Conservation (phyloP, 1,140 invertebrate species). For the Cotesia chilonis region DNA sequence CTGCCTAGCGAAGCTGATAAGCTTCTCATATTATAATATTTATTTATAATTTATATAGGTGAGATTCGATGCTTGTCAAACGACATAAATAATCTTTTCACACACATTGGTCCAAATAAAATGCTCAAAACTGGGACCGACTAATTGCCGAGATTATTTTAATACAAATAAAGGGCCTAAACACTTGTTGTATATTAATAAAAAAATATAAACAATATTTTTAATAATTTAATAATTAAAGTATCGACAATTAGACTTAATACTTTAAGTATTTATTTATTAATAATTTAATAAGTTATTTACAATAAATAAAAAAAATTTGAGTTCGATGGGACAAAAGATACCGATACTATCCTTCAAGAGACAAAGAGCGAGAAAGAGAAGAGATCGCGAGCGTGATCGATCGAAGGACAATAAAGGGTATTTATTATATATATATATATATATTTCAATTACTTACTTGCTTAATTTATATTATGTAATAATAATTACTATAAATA, state of each 20-base stretch:
- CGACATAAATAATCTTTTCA: conserved; percentile 29
- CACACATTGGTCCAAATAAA: conserved; percentile 42
- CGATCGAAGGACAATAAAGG: conserved; percentile 17
- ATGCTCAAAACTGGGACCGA: conserved; percentile 8
- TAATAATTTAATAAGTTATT: background rate
- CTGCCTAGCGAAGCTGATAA: background rate
- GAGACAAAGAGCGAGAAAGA: conserved; percentile 19
- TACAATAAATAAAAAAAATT: conserved; percentile 14
- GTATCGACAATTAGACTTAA: conserved; percentile 4
- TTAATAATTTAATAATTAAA: background rate
- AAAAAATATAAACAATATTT: too few species aligned
- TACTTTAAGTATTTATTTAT: conserved; percentile 8
- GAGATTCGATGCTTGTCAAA: conserved; percentile 32
- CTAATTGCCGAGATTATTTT: too few species aligned
- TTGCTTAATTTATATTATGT: background rate
- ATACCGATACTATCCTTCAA: too few species aligned
- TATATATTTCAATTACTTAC: background rate
- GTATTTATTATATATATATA: background rate
- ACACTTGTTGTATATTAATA: too few species aligned
- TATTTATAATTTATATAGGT: too few species aligned
- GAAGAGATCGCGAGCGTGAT: conserved; percentile 1
- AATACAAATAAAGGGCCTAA: too few species aligned
- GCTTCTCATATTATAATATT: conserved; percentile 3
- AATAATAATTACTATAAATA: background rate
- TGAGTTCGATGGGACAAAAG: too few species aligned